Conservation (phyloP, 2,888 invertebrate genomes). For the Dryobota labecula region DNA sequence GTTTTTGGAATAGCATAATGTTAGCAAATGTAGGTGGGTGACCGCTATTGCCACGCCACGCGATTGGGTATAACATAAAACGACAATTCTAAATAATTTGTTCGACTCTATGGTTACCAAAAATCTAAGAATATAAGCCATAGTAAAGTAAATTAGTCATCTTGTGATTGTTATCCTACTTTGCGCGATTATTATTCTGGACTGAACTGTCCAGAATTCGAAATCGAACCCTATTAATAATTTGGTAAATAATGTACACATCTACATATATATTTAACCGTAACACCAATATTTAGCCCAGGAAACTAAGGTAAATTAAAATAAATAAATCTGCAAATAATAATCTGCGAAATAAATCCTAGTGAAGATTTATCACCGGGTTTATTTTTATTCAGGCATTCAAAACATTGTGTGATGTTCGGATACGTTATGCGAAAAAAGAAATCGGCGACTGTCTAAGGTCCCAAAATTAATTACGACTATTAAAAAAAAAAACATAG, state of each 20-base stretch:
- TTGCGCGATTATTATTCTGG: neutral
- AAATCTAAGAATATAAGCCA: neutral
- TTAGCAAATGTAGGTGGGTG: too few species aligned
- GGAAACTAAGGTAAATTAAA: neutral
- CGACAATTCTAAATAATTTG: neutral
- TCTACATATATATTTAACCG: neutral
- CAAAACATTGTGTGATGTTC: neutral
- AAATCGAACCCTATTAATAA: conserved; percentile 13
- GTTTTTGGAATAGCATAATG: too few species aligned
- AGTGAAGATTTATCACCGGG: neutral
- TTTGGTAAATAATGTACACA: conserved; percentile 31
- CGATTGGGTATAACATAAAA: too few species aligned
- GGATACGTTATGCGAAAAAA: neutral
- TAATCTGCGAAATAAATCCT: neutral
- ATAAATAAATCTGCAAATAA: too few species aligned
- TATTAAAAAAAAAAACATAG: neutral
- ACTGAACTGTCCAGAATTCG: too few species aligned
- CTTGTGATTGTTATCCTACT: conserved; percentile 8
- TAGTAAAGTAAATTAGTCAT: conserved; percentile 9
- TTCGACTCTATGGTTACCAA: neutral
- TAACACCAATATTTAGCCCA: neutral
- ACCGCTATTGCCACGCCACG: too few species aligned
- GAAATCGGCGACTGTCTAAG: neutral
- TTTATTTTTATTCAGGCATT: neutral
- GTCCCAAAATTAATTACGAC: neutral